A percentile compares a stretch with the other conserved stretches of the same genome.
Evolutionary conservation across 2,888 invertebrate species (phyloP).

Genomic region (Congeria kusceri): DNA sequence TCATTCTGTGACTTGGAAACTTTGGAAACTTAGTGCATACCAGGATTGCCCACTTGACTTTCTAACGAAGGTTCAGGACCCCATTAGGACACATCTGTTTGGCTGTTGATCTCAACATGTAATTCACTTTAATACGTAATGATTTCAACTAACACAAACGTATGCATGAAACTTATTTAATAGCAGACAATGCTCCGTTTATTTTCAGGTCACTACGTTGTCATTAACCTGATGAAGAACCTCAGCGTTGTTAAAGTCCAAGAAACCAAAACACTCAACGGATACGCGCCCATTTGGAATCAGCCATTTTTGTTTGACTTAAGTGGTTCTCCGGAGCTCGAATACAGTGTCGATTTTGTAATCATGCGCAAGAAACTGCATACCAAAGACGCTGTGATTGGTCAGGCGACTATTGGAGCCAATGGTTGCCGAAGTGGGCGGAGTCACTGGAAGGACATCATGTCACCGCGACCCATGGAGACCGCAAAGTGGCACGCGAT

Average conservation of each 20-base stretch:
- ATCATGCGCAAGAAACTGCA: constrained; percentile 74
- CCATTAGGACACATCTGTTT: too few relatives aligned
- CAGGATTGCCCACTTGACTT: too few relatives aligned
- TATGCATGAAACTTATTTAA: too few relatives aligned
- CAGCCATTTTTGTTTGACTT: constrained; percentile 79
- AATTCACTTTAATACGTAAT: too few relatives aligned
- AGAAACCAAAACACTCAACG: constrained; percentile 69
- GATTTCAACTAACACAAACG: too few relatives aligned
- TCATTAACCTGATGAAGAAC: constrained; percentile 67
- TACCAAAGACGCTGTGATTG: constrained; percentile 75
- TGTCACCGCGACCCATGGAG: constrained; percentile 69
- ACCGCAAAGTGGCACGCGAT: constrained; percentile 78
- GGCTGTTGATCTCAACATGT: too few relatives aligned
- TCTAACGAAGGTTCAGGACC: too few relatives aligned
- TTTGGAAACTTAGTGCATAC: too few relatives aligned
- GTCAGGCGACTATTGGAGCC: constrained; percentile 76
- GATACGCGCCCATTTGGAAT: constrained; percentile 78
- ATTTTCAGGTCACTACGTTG: constrained; percentile 76
- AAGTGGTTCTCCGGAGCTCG: constrained; percentile 48
- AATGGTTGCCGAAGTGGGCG: constrained; percentile 66
- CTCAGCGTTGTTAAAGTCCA: constrained; percentile 61
- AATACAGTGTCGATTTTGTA: constrained; percentile 73
- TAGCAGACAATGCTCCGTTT: neutral
- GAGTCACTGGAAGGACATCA: constrained; percentile 75
- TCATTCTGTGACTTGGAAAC: too few relatives aligned